Evolutionary conservation across 2,113 vertebrate species (phyloP), one percentile per base, ranked within the genome.

Genomic region (Peromyscus maniculatus): DNA sequence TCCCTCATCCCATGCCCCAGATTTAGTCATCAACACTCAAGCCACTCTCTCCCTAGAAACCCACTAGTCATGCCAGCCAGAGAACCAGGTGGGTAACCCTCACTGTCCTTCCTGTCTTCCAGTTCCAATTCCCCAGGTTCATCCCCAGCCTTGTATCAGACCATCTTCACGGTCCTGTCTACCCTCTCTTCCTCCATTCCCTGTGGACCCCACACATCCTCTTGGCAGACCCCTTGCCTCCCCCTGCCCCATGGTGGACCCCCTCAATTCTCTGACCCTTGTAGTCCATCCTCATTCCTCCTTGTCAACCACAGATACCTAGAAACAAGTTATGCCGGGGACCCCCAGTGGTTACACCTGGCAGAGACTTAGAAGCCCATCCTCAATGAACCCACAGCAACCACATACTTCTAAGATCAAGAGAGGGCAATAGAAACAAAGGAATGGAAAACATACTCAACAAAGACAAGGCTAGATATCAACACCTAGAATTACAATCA

Each of bases 371-470:
- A 64, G 57, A 84, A 62, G 13, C n/a, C 28, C 57, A 64, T 9
- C n/a, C 5, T n/a, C 15, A 64, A 46, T 26, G n/a, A 64, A 86
- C 59, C 24, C 59, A 66, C n/a, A 84, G 59, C n/a, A 26, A 84
- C n/a, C n/a, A 43, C 82, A 64, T 12, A 64, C n/a, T 84, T 13
- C 82, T 84, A 84, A 64, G 82, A 64, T 84, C 82, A 64, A 64
- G 59, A 84, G 24, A 84, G 59, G 59, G 59, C n/a, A 64, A 64
- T 16, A 64, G n/a, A 64, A 64, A 31, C 82, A 64, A 84, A 64
- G 59, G 15, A 86, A 46, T 31, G 62, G 39, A 86, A 66, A 86
- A 86, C 26, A 28, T 9, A 46, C 59, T 46, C 26, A 64, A 66
- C n/a, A 66, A 66, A 31, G 59, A 86, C 26, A 5, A 86, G 39